phyloP scores from a whole-genome alignment of 2,797 vertebrate genomes.

The Anas capensis region DNA sequence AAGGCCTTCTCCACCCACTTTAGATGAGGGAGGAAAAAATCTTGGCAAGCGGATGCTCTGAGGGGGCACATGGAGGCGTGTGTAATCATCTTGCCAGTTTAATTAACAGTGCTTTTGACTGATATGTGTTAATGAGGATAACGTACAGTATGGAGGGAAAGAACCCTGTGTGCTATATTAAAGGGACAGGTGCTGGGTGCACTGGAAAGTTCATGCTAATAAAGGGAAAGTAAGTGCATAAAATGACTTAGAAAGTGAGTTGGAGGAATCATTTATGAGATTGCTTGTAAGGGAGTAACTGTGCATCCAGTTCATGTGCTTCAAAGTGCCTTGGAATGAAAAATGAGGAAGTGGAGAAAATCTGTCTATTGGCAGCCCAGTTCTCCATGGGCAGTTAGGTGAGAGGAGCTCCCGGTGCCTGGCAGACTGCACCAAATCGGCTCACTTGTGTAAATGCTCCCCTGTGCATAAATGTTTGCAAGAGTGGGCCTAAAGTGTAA shows the following conservation, averaged over 20 bases:
- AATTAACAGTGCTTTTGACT: conserved; percentile 73
- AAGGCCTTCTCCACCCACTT: conserved; percentile 67
- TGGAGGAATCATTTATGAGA: conserved; percentile 25
- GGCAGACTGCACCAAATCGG: rapidly evolving
- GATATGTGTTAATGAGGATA: conserved; percentile 77
- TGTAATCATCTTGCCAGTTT: conserved; percentile 69
- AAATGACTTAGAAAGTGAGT: not conserved
- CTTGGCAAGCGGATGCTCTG: conserved; percentile 55
- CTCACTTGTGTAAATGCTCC: not conserved
- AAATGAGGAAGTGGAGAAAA: not conserved
- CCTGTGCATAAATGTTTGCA: not conserved
- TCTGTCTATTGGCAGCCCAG: not conserved
- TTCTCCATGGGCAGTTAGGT: not conserved
- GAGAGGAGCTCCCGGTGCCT: not conserved
- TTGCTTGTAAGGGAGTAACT: not conserved
- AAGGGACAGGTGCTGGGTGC: conserved; percentile 74
- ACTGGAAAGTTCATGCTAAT: conserved; percentile 66
- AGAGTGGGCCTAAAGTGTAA: not conserved
- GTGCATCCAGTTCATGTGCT: not conserved
- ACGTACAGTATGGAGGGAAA: conserved; percentile 73
- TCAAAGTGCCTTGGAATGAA: not conserved
- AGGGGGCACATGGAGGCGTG: conserved; percentile 65
- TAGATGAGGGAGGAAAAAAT: conserved; percentile 65
- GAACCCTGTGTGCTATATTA: conserved; percentile 70
- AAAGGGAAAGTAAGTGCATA: conserved; percentile 21